phyloP scores from a whole-genome alignment of 2,888 invertebrate genomes.

The Pyrocoelia pectoralis region DNA sequence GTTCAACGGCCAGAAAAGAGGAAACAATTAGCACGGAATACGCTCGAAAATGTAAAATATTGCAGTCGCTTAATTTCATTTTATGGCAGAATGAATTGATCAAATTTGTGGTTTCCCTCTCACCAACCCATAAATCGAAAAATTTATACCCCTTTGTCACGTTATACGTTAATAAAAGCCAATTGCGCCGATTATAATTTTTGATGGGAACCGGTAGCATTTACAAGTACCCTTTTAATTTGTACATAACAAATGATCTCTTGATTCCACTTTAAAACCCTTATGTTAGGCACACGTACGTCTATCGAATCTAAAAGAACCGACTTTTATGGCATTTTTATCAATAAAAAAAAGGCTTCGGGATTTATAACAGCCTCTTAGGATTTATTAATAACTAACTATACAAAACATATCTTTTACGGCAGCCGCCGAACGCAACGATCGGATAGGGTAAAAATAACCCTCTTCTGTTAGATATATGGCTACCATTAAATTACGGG shows the following conservation, averaged over 20 bases:
- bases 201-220: background rate
- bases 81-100: too few species aligned
- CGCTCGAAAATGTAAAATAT: too few species aligned
- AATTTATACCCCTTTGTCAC: background rate
- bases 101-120: too few species aligned
- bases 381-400: conserved; percentile 22
- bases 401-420: conserved; percentile 16
- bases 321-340: conserved; percentile 18
- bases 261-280: conserved; percentile 18
- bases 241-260: conserved; percentile 8
- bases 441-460: conserved; percentile 18
- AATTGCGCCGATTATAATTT: background rate
- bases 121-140: background rate
- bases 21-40: too few species aligned
- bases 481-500: conserved; percentile 12
- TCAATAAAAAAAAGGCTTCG: conserved; percentile 7
- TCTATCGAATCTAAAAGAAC: conserved; percentile 9
- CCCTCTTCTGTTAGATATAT: conserved; percentile 12
- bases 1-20: too few species aligned
- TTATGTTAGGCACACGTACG: conserved; percentile 13
- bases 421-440: conserved; percentile 2
- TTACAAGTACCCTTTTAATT: background rate
- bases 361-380: conserved; percentile 12
- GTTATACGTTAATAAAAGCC: background rate
- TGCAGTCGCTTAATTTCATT: too few species aligned